These are phyloP conservation scores for Phenganax subtilis DNA, from an alignment of 92 coral and sea anemone species.

Conservation along the genomic window DNA sequence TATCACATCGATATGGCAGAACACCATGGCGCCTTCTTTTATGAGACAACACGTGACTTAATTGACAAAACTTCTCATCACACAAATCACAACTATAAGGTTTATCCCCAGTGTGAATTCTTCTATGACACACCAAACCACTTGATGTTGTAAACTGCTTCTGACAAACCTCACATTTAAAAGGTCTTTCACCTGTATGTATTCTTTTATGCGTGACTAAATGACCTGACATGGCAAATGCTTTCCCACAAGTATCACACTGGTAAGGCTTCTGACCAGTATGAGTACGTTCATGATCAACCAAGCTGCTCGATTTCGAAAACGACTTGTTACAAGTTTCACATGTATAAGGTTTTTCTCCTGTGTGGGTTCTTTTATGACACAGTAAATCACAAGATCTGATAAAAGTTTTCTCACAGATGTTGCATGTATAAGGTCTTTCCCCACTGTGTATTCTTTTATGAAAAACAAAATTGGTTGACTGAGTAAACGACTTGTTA, in stretches of 20 bases:
- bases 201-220: too few species aligned
- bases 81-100: not conserved
- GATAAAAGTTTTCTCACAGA: not conserved
- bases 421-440: not conserved
- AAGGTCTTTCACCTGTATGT: too few species aligned
- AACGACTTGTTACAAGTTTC: conserved; percentile 2
- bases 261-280: not conserved
- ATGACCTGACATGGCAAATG: not conserved
- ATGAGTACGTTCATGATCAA: not conserved
- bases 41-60: conserved; percentile 4
- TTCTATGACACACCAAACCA: not conserved
- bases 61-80: not conserved
- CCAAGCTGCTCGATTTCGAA: conserved; percentile 3
- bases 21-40: not conserved
- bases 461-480: conserved; percentile 1
- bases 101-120: not conserved
- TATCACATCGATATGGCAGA: not conserved
- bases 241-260: not conserved
- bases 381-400: conserved; percentile 3
- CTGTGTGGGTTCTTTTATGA: conserved; percentile 1
- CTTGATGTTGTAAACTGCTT: not conserved
- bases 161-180: not conserved
- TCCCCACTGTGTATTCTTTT: conserved; percentile 3
- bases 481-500: not conserved
- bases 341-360: not conserved